Evolutionary conservation across 2,888 invertebrate genomes (phyloP).

Genomic region (Sipunculus nudus): DNA sequence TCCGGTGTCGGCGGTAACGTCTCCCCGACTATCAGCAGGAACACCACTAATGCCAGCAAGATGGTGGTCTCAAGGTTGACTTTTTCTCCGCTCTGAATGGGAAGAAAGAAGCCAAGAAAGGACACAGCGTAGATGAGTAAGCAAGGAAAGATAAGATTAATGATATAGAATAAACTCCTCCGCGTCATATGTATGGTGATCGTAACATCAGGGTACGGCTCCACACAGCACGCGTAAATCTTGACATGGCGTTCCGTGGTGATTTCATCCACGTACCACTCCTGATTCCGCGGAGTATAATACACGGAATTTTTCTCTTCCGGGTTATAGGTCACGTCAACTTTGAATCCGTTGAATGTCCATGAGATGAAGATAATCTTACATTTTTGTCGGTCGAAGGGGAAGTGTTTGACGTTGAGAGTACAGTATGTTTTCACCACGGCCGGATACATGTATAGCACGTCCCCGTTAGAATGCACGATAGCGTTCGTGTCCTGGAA

Average conservation of each 20-base stretch:
- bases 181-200: slow-evolving; percentile 43
- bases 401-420: slow-evolving; percentile 69
- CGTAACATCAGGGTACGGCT: slow-evolving; percentile 58
- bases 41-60: slow-evolving; percentile 40
- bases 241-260: slow-evolving; percentile 59
- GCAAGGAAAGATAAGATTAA: slow-evolving; percentile 39
- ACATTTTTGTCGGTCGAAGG: slow-evolving; percentile 69
- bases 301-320: slow-evolving; percentile 51
- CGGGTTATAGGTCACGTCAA: slow-evolving; percentile 47
- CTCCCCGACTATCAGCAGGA: slow-evolving; percentile 39
- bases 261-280: slow-evolving; percentile 76
- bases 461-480: slow-evolving; percentile 66
- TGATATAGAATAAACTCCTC: slow-evolving; percentile 40
- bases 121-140: slow-evolving; percentile 42
- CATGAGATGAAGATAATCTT: slow-evolving; percentile 69
- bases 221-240: slow-evolving; percentile 64
- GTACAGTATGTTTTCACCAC: slow-evolving; percentile 68
- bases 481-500: slow-evolving; percentile 67
- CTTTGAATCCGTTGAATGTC: slow-evolving; percentile 68
- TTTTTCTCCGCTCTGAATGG: slow-evolving; percentile 42
- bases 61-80: slow-evolving; percentile 44
- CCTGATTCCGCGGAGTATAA: slow-evolving; percentile 86
- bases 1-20: slow-evolving; percentile 14
- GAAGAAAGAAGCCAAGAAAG: slow-evolving; percentile 43
- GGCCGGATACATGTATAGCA: slow-evolving; percentile 69